Conservation (phyloP, 2,113 vertebrate species). For the Perca fluviatilis region DNA sequence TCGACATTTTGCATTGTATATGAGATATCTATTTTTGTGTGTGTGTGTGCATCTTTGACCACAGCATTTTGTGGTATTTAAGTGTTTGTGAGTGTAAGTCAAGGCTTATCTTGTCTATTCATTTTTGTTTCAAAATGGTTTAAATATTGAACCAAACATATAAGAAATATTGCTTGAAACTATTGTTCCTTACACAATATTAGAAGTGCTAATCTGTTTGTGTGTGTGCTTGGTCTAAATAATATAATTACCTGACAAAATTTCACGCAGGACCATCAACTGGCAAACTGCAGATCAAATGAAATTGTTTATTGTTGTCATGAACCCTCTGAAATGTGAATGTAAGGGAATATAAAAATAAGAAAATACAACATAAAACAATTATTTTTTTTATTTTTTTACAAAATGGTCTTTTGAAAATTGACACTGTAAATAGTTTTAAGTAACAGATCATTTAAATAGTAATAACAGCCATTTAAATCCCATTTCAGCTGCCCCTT, state of each 20-base stretch:
- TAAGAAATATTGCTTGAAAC: neutral
- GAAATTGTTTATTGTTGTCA: neutral
- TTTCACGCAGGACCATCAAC: constrained; percentile 1
- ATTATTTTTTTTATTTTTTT: neutral
- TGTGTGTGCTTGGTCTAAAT: neutral
- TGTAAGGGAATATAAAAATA: neutral
- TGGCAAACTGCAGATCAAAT: neutral
- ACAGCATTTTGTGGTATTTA: neutral
- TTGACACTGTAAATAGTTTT: neutral
- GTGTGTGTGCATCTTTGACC: neutral
- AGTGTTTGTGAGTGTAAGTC: neutral
- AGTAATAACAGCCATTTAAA: neutral
- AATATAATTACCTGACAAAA: neutral
- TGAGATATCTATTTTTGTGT: constrained; percentile 18
- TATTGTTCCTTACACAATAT: neutral
- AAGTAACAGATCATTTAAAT: neutral
- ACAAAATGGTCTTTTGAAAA: neutral
- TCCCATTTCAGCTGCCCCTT: neutral
- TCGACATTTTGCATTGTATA: constrained; percentile 41
- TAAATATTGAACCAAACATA: neutral
- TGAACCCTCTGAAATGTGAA: neutral
- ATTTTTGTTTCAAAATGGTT: neutral
- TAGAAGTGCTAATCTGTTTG: neutral
- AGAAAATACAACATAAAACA: neutral
- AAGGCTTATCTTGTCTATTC: neutral